A percentile compares a stretch with the other conserved stretches of the same genome.
phyloP scores from a whole-genome alignment of 2,888 invertebrate genomes.

The Hyalella azteca region DNA sequence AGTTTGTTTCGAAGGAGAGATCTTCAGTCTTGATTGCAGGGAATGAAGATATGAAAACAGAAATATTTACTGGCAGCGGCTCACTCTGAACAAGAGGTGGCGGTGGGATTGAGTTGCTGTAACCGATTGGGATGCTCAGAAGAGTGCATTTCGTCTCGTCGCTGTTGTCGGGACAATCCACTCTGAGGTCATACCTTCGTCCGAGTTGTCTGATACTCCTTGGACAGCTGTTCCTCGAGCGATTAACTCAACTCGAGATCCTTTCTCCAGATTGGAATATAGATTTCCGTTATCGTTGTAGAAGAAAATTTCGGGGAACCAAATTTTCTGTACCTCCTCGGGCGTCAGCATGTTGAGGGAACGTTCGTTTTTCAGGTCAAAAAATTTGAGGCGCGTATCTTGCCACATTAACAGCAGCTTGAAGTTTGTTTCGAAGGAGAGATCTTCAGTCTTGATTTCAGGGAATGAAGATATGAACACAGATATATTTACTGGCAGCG shows the following conservation, averaged over 20 bases:
- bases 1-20: conserved; percentile 25
- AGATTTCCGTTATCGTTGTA: conserved; percentile 45
- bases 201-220: no score
- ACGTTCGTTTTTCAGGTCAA: conserved; percentile 47
- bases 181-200: no score
- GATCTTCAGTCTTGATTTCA: conserved; percentile 35
- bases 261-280: conserved; percentile 41
- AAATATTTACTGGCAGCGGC: conserved; percentile 40
- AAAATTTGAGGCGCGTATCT: conserved; percentile 44
- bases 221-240: conserved; percentile 19
- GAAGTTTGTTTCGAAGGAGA: conserved; percentile 18
- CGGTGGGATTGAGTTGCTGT: conserved; percentile 42
- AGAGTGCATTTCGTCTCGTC: conserved; percentile 47
- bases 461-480: conserved; percentile 49
- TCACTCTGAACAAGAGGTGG: neutral
- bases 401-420: conserved; percentile 44
- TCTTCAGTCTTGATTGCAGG: conserved; percentile 42
- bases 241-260: conserved; percentile 42
- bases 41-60: conserved; percentile 45
- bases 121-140: conserved; percentile 43
- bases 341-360: conserved; percentile 46
- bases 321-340: conserved; percentile 2
- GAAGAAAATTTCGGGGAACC: conserved; percentile 48
- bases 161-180: conserved; percentile 51
- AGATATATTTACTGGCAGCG: conserved; percentile 33